Conservation (phyloP, 2,797 vertebrate species). For the Alcedo atthis region DNA sequence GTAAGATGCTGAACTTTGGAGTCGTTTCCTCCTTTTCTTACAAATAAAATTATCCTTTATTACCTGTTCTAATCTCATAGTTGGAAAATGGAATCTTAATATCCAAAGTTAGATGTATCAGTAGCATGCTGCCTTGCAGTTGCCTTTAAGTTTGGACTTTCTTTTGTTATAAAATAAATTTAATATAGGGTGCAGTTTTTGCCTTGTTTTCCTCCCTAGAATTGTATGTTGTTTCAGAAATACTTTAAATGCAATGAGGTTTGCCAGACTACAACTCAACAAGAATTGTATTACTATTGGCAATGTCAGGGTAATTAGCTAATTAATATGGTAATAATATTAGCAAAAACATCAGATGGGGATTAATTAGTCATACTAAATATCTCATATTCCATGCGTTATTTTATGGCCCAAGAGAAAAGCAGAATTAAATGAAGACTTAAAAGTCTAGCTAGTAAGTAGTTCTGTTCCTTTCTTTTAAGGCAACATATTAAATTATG, state of each 20-base stretch:
- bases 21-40: not conserved
- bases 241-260: not conserved
- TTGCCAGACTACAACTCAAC: not conserved
- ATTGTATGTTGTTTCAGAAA: not conserved
- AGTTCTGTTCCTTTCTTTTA: conserved; percentile 10
- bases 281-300: conserved; percentile 52
- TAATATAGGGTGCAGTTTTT: not conserved
- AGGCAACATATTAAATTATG: not conserved
- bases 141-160: not conserved
- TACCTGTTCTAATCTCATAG: not conserved
- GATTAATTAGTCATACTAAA: conserved; percentile 72
- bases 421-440: conserved; percentile 48
- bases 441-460: conserved; percentile 23
- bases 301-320: conserved; percentile 60
- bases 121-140: not conserved
- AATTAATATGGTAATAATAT: conserved; percentile 74
- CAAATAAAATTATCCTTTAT: not conserved
- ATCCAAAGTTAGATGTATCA: not conserved
- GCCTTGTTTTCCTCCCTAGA: not conserved
- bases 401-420: conserved; percentile 60
- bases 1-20: not conserved
- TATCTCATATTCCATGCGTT: conserved; percentile 65
- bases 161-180: not conserved
- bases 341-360: conserved; percentile 58
- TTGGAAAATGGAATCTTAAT: not conserved